Evolutionary conservation across 2,888 invertebrate genomes (phyloP).

Genomic region (Calliphora vomitoria): DNA sequence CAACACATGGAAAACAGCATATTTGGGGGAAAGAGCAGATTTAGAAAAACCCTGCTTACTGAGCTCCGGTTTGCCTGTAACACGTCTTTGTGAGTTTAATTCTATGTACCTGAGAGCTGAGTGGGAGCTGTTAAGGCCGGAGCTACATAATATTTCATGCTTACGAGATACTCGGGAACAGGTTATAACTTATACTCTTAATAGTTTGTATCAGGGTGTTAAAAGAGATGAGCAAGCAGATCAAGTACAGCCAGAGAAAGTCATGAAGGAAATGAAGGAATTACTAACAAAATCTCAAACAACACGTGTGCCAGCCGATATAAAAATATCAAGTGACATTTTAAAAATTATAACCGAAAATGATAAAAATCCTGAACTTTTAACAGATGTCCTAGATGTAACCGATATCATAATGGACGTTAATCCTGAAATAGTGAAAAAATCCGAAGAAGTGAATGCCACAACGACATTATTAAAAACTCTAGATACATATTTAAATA

Average conservation of each 20-base stretch:
- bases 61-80: conserved; percentile 35
- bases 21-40: conserved; percentile 27
- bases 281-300: background rate
- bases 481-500: conserved; percentile 49
- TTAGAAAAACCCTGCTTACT: conserved; percentile 51
- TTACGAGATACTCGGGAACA: conserved; percentile 27
- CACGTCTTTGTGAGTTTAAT: conserved; percentile 41
- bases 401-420: conserved; percentile 46
- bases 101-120: background rate
- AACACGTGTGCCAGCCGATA: conserved; percentile 59
- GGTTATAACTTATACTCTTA: conserved; percentile 48
- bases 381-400: conserved; percentile 29
- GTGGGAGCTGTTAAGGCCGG: conserved; percentile 48
- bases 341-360: conserved; percentile 34
- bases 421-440: background rate
- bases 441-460: conserved; percentile 14
- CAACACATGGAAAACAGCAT: conserved; percentile 54
- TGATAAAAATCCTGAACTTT: background rate
- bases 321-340: conserved; percentile 58
- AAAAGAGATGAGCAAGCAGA: background rate
- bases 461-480: conserved; percentile 29
- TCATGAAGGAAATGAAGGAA: conserved; percentile 23
- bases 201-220: conserved; percentile 26
- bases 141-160: conserved; percentile 46
- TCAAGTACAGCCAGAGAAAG: background rate